phyloP scores from a whole-genome alignment of 2,888 invertebrate genomes.

The Hyposoter didymator region DNA sequence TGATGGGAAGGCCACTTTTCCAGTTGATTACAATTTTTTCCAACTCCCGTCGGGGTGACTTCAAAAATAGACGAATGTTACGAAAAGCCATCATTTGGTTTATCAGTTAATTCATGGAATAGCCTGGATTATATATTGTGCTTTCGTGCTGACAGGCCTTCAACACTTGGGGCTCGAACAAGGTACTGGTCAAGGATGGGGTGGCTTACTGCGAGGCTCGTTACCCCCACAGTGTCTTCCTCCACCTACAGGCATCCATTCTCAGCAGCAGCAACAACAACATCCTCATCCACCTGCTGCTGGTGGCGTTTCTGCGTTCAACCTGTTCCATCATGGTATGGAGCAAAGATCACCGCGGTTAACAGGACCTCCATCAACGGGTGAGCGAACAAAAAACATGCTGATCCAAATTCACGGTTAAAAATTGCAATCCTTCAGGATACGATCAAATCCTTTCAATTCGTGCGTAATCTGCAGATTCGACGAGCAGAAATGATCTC shows the following conservation, averaged over 20 bases:
- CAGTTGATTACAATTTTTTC: neutral
- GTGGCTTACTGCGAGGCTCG: conserved; percentile 80
- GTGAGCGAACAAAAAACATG: conserved; percentile 66
- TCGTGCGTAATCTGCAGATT: conserved; percentile 71
- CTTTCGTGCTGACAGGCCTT: conserved; percentile 76
- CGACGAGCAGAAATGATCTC: conserved; percentile 78
- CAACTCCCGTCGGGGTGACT: neutral
- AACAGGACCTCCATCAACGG: conserved; percentile 75
- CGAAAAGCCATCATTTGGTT: neutral
- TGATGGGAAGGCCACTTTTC: neutral
- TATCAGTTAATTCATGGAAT: neutral
- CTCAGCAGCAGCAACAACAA: conserved; percentile 79
- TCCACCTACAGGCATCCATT: conserved; percentile 81
- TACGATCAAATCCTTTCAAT: neutral
- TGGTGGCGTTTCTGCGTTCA: conserved; percentile 80
- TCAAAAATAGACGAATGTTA: neutral
- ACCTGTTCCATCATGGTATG: conserved; percentile 82
- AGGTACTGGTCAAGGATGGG: conserved; percentile 82
- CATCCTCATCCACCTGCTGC: conserved; percentile 59
- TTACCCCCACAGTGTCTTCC: conserved; percentile 83
- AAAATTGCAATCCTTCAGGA: neutral
- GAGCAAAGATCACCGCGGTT: conserved; percentile 82
- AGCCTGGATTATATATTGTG: neutral
- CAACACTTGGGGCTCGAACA: conserved; percentile 82
- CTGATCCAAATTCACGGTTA: neutral